Base-by-base conservation (phyloP, 2,797 vertebrate species). In the Lagocephalus sceleratus region DNA sequence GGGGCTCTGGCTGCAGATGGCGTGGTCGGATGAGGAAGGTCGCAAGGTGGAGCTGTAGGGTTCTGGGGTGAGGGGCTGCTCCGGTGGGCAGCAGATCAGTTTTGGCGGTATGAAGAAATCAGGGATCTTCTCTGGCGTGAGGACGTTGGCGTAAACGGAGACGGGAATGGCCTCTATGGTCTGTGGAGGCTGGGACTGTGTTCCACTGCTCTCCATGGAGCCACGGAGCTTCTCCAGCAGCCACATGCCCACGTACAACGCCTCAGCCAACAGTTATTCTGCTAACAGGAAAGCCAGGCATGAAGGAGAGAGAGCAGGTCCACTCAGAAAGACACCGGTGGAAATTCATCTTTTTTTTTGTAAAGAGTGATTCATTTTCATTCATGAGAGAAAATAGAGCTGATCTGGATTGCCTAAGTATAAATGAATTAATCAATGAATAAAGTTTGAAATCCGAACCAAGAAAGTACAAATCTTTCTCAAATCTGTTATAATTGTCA, bases 31-130 rank as follows among this genome's bases (percentile, higher is more conserved):
- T 2, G 89, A 57, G 0, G 95, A 93, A 0, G 92, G 80, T 7
- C 92, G 90, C 53, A 91, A 69, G 21, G 82, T 32, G 0, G 92
- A 76, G 8, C 71, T 88, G 1, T 85, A 85, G 14, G 75, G 51
- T 42, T 91, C 90, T 0, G 88, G 87, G 15, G 79, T 63, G 0
- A 64, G 50, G 11, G 84, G 51, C 20, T 91, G 87, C 42, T 98
- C 96, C 0, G 92, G 70, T 0, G 95, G 93, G 5, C 90, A 91
- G 5, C 92, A 90, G 3, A 92, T 90, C 6, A 99, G 90, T 78
- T 96, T 98, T 1, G 96, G 97, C 0, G 97, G 97, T 69, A 98
- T 98, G 75, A 98, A 98, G 79, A 99, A 98, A 76, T 98, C 94
- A 0, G 97, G 97, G 75, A 98, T 99, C 72, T 96, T 98, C 68